A percentile compares a stretch with the other conserved stretches of the same genome.
Conservation (phyloP, 2,888 invertebrate genomes). For the Nymphalis c-album region DNA sequence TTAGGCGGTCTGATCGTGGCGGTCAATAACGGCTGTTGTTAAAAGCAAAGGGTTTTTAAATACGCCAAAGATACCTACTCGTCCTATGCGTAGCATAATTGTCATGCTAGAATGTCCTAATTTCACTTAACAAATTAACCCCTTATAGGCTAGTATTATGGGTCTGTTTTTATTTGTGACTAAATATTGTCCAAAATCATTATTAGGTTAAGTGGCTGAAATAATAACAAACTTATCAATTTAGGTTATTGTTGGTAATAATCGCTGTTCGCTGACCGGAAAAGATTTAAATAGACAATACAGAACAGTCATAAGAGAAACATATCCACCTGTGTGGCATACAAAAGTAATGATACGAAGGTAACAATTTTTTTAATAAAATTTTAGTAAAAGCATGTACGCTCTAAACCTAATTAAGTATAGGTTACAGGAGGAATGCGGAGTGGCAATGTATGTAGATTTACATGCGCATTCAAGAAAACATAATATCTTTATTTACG, state of each 20-base stretch:
- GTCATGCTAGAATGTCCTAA: too few relatives aligned
- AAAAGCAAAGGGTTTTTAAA: too few relatives aligned
- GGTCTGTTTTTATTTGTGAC: too few relatives aligned
- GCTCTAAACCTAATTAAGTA: constrained; percentile 39
- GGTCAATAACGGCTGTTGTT: too few relatives aligned
- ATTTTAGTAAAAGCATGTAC: neutral
- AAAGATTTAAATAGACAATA: constrained; percentile 97
- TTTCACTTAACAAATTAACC: too few relatives aligned
- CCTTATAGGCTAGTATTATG: too few relatives aligned
- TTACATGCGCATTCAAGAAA: constrained; percentile 96
- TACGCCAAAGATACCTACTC: too few relatives aligned
- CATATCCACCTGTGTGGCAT: constrained; percentile 97
- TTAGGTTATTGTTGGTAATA: constrained; percentile 92
- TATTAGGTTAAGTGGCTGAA: too few relatives aligned
- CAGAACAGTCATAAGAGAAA: constrained; percentile 93
- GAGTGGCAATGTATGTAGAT: constrained; percentile 95
- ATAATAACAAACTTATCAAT: constrained; percentile 39
- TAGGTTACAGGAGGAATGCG: constrained; percentile 93
- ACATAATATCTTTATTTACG: constrained; percentile 98
- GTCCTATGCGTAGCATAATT: too few relatives aligned
- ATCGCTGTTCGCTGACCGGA: constrained; percentile 94
- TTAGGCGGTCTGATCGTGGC: too few relatives aligned
- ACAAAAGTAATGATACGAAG: constrained; percentile 93
- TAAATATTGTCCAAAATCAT: too few relatives aligned
- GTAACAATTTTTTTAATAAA: constrained; percentile 57